A percentile compares a stretch with the other conserved stretches of the same genome.
Conservation (phyloP, 2,797 vertebrate genomes). For the Melanotaenia trifasciata region DNA sequence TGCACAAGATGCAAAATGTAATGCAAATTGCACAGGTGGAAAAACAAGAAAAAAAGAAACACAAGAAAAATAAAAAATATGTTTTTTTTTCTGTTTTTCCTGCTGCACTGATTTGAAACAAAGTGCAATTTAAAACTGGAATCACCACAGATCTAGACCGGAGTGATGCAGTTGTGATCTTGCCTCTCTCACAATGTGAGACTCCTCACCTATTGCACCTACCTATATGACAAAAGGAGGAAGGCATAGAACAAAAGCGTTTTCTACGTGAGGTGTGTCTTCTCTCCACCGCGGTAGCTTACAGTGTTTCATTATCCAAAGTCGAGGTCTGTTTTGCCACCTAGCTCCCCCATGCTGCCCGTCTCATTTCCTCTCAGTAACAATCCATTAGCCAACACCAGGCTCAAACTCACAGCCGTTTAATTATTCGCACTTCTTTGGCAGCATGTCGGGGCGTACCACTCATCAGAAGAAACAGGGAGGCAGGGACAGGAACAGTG, state of each 20-base stretch:
- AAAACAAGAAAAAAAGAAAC: neutral
- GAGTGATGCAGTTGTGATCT: constrained; percentile 16
- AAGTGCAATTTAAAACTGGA: constrained; percentile 20
- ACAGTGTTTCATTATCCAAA: constrained; percentile 76
- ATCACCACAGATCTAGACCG: constrained; percentile 22
- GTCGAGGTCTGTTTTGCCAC: constrained; percentile 69
- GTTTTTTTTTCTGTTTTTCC: neutral
- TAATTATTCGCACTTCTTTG: constrained; percentile 81
- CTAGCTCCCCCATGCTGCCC: constrained; percentile 69
- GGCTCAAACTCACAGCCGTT: constrained; percentile 80
- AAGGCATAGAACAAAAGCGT: constrained; percentile 71
- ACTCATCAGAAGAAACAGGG: constrained; percentile 70
- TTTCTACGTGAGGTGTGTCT: constrained; percentile 68
- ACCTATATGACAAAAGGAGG: constrained; percentile 60
- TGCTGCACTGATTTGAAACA: constrained; percentile 38
- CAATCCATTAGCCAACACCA: constrained; percentile 80
- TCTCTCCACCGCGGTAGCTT: constrained; percentile 61
- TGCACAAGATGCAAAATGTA: constrained; percentile 43
- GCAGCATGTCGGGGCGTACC: constrained; percentile 64
- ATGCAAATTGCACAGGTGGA: constrained; percentile 40
- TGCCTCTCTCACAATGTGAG: constrained; percentile 28
- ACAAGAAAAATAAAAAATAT: neutral
- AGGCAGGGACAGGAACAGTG: constrained; percentile 41
- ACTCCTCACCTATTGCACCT: constrained; percentile 53
- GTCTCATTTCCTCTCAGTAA: constrained; percentile 80